Evolutionary conservation across 2,888 invertebrate genomes (phyloP).

Genomic region (Eustalomyia histrio): DNA sequence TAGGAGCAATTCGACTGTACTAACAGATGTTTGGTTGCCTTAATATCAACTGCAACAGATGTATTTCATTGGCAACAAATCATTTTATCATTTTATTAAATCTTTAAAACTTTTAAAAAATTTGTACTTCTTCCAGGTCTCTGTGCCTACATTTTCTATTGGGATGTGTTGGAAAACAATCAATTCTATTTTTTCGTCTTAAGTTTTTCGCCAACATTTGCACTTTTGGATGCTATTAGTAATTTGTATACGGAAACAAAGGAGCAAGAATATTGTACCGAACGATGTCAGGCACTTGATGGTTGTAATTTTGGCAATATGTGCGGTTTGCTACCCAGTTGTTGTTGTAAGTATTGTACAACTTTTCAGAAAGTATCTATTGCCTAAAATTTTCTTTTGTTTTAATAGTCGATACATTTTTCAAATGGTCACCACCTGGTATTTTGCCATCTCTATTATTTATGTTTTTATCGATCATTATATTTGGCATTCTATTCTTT

Average conservation of each 20-base stretch:
- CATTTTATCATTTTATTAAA: too few relatives aligned
- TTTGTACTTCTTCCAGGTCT: slow-evolving; percentile 56
- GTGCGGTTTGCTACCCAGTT: slow-evolving; percentile 68
- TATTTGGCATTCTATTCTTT: slow-evolving; percentile 66
- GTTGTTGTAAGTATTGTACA: slow-evolving; percentile 67
- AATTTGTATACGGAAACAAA: slow-evolving; percentile 69
- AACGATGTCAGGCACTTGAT: slow-evolving; percentile 60
- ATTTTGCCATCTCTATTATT: slow-evolving; percentile 68
- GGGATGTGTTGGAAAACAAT: slow-evolving; percentile 71
- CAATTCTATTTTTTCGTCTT: slow-evolving; percentile 68
- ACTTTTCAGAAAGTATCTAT: not conserved
- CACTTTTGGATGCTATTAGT: slow-evolving; percentile 72
- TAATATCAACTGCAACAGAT: too few relatives aligned
- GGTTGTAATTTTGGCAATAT: slow-evolving; percentile 67
- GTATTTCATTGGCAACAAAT: too few relatives aligned
- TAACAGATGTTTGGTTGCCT: too few relatives aligned
- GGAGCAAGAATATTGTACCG: slow-evolving; percentile 65
- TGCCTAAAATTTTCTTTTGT: not conserved
- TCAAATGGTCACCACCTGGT: slow-evolving; percentile 71
- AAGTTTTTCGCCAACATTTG: slow-evolving; percentile 70
- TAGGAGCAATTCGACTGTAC: too few relatives aligned
- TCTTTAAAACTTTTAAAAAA: too few relatives aligned
- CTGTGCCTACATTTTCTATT: slow-evolving; percentile 71
- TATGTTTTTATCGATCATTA: slow-evolving; percentile 61
- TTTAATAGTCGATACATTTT: slow-evolving; percentile 67